Evolutionary conservation across 1,140 invertebrate species (phyloP), one percentile per base, ranked within the genome.

Genomic region (Danaus plexippus): DNA sequence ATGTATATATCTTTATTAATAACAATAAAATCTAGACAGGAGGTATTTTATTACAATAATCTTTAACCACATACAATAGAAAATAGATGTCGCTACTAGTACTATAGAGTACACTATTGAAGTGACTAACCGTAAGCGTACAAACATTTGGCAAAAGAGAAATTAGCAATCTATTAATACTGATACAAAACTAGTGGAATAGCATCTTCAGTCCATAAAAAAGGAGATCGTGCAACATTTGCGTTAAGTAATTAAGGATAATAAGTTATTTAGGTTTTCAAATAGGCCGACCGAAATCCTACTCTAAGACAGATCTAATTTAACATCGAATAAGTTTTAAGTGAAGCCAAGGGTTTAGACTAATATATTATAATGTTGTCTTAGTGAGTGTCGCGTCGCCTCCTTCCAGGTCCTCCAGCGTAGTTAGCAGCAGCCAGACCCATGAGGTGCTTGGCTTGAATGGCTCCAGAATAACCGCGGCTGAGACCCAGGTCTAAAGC

Each of bases 371-470:
- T 42, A 51, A 41, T 59, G 43, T 7, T 9, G 54, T 13, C 63
- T 75, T 81, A 84, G 63, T 80, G 67, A 43, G 71, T 87, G 47
- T 90, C 91, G 49, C 94, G 91, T 69, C 94, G 91, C 91, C 93
- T 94, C 81, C 94, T 91, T 56, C 94, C 94, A 5, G 95, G 95
- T 9, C 95, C 95, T 8, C 92, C 92, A n/a, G 95, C 93, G 82
- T 92, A 96, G 82, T 94, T 95, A 63, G 95, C 94, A 1, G 94
- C 93, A 46, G 94, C 92, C 45, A 96, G 77, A 1, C 94, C 95
- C 93, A 97, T 95, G 66, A 96, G 88, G 79, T 96, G 95, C 82
- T 96, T 96, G 68, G 94, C 95, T 46, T 95, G 93, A 70, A 96
- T 92, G 18, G 94, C 93, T 0, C 95, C 95, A 43, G 94, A 96